phyloP scores from a whole-genome alignment of 1,140 invertebrate species.

The Venturia canescens region DNA sequence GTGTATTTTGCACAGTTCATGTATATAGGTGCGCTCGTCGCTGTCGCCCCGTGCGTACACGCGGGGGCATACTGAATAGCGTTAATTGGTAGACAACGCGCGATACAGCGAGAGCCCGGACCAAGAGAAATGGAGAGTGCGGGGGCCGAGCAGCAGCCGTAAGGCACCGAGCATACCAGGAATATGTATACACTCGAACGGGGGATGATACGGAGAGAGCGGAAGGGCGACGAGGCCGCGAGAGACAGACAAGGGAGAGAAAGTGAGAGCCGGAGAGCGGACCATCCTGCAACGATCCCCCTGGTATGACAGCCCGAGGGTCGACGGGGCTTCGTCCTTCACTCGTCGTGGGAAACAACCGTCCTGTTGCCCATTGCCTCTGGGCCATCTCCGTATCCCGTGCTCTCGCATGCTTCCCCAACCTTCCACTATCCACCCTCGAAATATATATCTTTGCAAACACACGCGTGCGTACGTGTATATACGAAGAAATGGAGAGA shows the following conservation, averaged over 20 bases:
- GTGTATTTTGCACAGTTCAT: slow-evolving; percentile 17
- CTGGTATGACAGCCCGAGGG: slow-evolving; percentile 54
- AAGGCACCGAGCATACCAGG: slow-evolving; percentile 40
- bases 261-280: slow-evolving; percentile 27
- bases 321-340: slow-evolving; percentile 47
- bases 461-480: not conserved
- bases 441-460: slow-evolving; percentile 12
- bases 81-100: slow-evolving; percentile 60
- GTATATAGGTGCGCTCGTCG: not conserved
- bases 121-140: not conserved
- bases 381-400: slow-evolving; percentile 54
- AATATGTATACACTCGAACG: slow-evolving; percentile 16
- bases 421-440: slow-evolving; percentile 17
- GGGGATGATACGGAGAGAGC: slow-evolving; percentile 16
- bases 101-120: slow-evolving; percentile 46
- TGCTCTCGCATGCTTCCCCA: slow-evolving; percentile 22
- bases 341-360: slow-evolving; percentile 58
- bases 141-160: not conserved
- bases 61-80: slow-evolving; percentile 50
- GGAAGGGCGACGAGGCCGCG: slow-evolving; percentile 17
- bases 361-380: slow-evolving; percentile 57
- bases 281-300: slow-evolving; percentile 40
- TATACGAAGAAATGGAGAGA: slow-evolving; percentile 1
- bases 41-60: slow-evolving; percentile 28
- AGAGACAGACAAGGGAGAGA: no score